Base-by-base conservation (phyloP, 1,140 invertebrate genomes). In the Lordiphosa stackelbergi region DNA sequence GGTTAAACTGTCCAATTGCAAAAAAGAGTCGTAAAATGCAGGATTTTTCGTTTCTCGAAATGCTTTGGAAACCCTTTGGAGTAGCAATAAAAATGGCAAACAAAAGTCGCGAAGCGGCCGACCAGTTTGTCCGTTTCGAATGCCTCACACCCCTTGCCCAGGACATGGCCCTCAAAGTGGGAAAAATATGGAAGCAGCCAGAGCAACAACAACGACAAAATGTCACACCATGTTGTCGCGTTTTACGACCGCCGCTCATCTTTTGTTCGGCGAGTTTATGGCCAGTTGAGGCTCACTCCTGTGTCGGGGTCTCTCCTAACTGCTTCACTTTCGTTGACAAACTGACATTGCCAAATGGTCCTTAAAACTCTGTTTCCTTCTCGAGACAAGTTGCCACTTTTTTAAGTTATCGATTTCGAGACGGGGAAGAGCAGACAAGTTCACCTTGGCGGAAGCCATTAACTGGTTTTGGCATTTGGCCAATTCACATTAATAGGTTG, bases 221-320 rank as follows among this genome's bases (percentile, higher is more conserved):
- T 77, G 78, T 83, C 77, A 77, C 77, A 83, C 77, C 77, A 83
- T 83, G 77, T 83, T 83, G 78, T 70, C 77, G 72, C 78, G 78
- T 83, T 83, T 83, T 83, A 84, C 61, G 73, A 69, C 65, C 42
- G 55, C 61, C 61, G 61, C 61, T 66, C 69, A 84, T 78, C 77
- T 83, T 81, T 83, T 83, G 78, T 84, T 78, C 51, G 56, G 31
- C 42, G 42, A 70, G 47, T 83, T 83, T 83, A 83, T 83, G 73
- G 61, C 69, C 56, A 58, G 45, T 13, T 53, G 28, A 43, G 24
- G 28, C 66, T 61, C 61, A 51, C 66, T 57, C 47, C 49, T 52
- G 19, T 41, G 43, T 31, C 24, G n/a, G 47, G 38, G 37, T 59
- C 54, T 19, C 28, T 59, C 63, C 77, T 77, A 77, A 73, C 65